Percentiles rank a stretch among this genome's conserved stretches.
These are phyloP conservation scores for Thereva nobilitata DNA, from an alignment of 2,888 invertebrate species.

Conservation along the genomic window DNA sequence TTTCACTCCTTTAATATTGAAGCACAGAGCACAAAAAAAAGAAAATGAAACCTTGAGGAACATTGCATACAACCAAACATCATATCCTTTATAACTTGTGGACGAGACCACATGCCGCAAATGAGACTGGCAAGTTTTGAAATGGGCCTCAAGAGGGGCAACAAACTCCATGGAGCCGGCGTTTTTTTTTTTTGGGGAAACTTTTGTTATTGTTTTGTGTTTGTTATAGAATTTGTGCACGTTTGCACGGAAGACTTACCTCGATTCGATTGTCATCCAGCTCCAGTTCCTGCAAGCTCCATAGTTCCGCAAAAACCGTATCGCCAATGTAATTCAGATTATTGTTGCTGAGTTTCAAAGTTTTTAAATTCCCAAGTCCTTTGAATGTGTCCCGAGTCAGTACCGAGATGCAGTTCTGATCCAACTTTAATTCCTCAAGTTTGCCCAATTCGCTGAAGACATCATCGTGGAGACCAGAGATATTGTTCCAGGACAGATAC, in stretches of 20 bases:
- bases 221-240: background rate
- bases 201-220: background rate
- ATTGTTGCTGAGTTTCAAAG: constrained; percentile 75
- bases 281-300: constrained; percentile 71
- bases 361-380: constrained; percentile 73
- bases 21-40: no score
- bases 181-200: background rate
- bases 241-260: constrained; percentile 52
- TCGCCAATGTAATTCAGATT: constrained; percentile 77
- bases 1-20: no score
- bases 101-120: no score
- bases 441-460: constrained; percentile 76
- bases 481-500: constrained; percentile 82
- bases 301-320: constrained; percentile 77
- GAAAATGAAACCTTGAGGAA: no score
- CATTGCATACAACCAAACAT: no score
- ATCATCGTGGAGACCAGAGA: constrained; percentile 81
- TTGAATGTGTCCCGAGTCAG: constrained; percentile 77
- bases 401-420: constrained; percentile 74
- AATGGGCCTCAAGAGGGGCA: no score
- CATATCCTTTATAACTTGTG: no score
- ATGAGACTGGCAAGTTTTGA: no score
- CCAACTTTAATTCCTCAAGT: constrained; percentile 79
- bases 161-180: no score
- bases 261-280: constrained; percentile 71